Conservation (phyloP, 1,140 invertebrate genomes). For the Brachionus paranguensis region DNA sequence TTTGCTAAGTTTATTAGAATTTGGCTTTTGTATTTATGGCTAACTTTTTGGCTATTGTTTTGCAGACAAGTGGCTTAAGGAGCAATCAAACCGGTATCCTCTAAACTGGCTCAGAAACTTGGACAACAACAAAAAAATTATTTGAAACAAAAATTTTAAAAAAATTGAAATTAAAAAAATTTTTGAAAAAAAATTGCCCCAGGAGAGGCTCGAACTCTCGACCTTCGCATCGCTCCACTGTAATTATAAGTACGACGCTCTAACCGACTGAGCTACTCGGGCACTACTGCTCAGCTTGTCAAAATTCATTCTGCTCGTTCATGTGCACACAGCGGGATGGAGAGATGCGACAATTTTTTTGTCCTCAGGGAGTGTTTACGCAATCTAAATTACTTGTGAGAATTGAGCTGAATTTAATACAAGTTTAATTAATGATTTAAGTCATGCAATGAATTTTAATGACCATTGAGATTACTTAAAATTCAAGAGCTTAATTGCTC, state of each 20-base stretch:
- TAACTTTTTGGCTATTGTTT: neutral
- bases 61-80: neutral
- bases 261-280: conserved; percentile 26
- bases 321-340: neutral
- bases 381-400: neutral
- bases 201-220: conserved; percentile 25
- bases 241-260: conserved; percentile 28
- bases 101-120: neutral
- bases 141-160: neutral
- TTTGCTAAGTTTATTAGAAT: neutral
- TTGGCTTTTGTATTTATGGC: neutral
- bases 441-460: neutral
- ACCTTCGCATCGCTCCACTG: conserved; percentile 17
- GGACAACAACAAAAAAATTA: neutral
- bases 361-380: neutral
- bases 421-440: neutral
- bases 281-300: neutral
- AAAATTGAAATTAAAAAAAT: neutral
- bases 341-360: neutral
- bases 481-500: neutral
- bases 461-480: neutral
- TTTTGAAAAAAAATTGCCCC: conserved; percentile 10
- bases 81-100: neutral
- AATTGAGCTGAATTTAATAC: neutral
- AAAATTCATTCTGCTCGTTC: neutral